phyloP scores from a whole-genome alignment of 2,888 invertebrate species.

The Volucella inflata region DNA sequence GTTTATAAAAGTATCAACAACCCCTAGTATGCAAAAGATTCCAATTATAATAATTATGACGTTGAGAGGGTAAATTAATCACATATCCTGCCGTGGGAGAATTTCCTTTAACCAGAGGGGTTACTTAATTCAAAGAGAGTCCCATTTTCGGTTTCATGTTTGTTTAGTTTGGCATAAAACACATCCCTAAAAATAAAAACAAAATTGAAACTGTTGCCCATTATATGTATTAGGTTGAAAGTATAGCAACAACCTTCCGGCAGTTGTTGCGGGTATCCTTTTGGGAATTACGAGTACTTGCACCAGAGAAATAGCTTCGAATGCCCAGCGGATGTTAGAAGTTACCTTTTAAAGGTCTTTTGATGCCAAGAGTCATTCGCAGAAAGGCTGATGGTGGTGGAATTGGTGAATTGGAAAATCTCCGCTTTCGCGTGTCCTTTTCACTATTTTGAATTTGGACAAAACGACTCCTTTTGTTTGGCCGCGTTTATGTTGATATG shows the following conservation, averaged over 20 bases:
- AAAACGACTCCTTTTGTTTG: conserved; percentile 43
- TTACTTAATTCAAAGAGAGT: conserved; percentile 37
- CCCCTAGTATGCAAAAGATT: conserved; percentile 68
- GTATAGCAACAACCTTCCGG: conserved; percentile 55
- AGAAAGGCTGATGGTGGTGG: conserved; percentile 50
- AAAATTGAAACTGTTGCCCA: conserved; percentile 72
- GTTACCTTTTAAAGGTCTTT: conserved; percentile 65
- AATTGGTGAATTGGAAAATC: conserved; percentile 41
- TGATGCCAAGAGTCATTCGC: conserved; percentile 57
- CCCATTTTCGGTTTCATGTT: conserved; percentile 51
- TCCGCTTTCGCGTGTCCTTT: conserved; percentile 64
- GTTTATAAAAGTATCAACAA: conserved; percentile 5
- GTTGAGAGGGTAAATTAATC: conserved; percentile 74
- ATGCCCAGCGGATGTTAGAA: conserved; percentile 57
- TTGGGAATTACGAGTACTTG: conserved; percentile 49
- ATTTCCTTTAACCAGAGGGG: conserved; percentile 25
- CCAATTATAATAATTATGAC: conserved; percentile 74
- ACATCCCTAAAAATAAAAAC: conserved; percentile 55
- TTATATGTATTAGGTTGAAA: conserved; percentile 8
- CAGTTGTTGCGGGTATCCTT: conserved; percentile 56
- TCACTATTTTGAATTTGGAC: conserved; percentile 11
- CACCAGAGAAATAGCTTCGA: conserved; percentile 29
- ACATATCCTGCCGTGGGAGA: conserved; percentile 72
- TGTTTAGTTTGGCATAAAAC: conserved; percentile 42
- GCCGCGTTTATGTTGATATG: conserved; percentile 61